Conservation (phyloP, 2,797 vertebrate genomes). For the Artibeus jamaicensis region DNA sequence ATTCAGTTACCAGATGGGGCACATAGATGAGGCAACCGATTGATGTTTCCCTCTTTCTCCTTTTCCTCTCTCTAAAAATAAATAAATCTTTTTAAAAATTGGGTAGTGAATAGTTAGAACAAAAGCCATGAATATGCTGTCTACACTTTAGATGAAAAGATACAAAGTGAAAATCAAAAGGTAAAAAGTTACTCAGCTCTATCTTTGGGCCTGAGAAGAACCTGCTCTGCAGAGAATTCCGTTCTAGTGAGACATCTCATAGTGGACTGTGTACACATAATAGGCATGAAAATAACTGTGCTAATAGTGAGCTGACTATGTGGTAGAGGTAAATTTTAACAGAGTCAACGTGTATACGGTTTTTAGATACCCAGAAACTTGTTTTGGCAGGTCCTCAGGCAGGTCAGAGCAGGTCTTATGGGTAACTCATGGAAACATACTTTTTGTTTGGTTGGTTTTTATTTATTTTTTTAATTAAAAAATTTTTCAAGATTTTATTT, state of each 20-base stretch:
- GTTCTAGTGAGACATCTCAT: background rate
- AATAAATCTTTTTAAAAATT: no score
- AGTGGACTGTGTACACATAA: slow-evolving; percentile 40
- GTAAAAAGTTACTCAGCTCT: background rate
- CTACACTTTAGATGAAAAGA: no score
- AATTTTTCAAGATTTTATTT: no score
- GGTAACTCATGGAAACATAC: slow-evolving; percentile 42
- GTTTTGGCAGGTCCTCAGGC: slow-evolving; percentile 55
- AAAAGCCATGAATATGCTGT: no score
- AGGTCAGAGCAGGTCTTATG: slow-evolving; percentile 49
- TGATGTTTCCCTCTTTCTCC: no score
- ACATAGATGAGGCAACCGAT: no score
- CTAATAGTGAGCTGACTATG: background rate
- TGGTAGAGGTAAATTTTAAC: background rate
- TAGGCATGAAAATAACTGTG: slow-evolving; percentile 17
- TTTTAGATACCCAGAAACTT: background rate
- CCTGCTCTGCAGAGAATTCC: background rate
- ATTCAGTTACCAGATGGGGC: no score
- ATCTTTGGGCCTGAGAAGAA: background rate
- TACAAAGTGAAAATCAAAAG: no score
- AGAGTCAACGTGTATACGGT: background rate
- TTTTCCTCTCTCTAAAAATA: no score
- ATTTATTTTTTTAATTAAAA: no score
- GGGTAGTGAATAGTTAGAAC: no score
- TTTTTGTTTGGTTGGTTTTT: background rate